phyloP scores from a whole-genome alignment of 2,888 invertebrate genomes.

The Seira ritae region DNA sequence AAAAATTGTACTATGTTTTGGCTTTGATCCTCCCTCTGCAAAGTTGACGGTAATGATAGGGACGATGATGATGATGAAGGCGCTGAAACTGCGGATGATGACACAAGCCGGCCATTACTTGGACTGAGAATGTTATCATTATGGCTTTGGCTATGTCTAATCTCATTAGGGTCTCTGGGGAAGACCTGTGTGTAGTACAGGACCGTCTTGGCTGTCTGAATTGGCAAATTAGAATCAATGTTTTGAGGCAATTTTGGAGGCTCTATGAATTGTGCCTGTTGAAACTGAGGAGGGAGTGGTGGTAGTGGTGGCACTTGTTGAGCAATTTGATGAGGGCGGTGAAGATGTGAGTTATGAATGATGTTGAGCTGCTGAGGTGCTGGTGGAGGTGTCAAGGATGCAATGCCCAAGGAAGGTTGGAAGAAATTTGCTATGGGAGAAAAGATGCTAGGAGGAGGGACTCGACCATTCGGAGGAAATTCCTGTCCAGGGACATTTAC shows the following conservation, averaged over 20 bases:
- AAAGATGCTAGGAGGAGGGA: neutral
- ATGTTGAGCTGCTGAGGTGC: slow-evolving; percentile 16
- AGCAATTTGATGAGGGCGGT: neutral
- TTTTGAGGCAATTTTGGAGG: slow-evolving; percentile 35
- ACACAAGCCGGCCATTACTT: neutral
- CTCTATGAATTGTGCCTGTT: slow-evolving; percentile 37
- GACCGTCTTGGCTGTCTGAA: slow-evolving; percentile 55
- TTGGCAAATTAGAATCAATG: slow-evolving; percentile 47
- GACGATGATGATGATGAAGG: slow-evolving; percentile 28
- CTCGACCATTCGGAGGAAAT: slow-evolving; percentile 15
- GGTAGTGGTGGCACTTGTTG: too few relatives aligned
- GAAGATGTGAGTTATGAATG: neutral
- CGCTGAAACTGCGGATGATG: neutral
- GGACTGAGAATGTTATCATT: neutral
- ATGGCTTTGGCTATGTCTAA: slow-evolving; percentile 5
- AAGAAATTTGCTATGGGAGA: neutral
- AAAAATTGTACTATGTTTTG: slow-evolving; percentile 60
- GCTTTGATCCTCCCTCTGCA: slow-evolving; percentile 43
- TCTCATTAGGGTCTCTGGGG: slow-evolving; percentile 37
- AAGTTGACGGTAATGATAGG: slow-evolving; percentile 15
- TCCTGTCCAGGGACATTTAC: slow-evolving; percentile 43
- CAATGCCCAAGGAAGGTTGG: slow-evolving; percentile 19
- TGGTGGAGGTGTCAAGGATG: slow-evolving; percentile 24
- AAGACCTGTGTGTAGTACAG: slow-evolving; percentile 52
- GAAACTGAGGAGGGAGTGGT: slow-evolving; percentile 24